Evolutionary conservation across 2,797 vertebrate genomes (phyloP).

Genomic region (Falco rusticolus): DNA sequence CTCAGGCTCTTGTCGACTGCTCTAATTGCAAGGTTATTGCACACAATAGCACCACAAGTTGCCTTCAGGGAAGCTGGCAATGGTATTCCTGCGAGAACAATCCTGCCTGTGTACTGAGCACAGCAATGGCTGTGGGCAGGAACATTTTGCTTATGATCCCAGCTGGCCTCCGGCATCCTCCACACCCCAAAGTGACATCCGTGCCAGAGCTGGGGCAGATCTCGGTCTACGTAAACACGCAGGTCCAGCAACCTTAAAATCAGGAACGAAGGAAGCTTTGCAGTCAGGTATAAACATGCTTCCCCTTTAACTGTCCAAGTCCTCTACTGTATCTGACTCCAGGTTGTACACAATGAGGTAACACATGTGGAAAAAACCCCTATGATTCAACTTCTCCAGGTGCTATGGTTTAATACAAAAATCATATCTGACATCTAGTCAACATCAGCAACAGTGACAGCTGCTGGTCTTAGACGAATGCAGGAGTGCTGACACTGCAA

Average conservation of each 20-base stretch:
- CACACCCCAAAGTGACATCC: background rate
- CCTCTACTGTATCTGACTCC: background rate
- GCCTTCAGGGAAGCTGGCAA: slow-evolving; percentile 22
- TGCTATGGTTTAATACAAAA: background rate
- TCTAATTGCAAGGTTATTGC: background rate
- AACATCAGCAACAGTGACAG: slow-evolving; percentile 22
- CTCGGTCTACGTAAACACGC: background rate
- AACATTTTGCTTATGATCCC: background rate
- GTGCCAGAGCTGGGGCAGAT: background rate
- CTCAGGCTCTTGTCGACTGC: background rate
- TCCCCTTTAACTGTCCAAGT: background rate
- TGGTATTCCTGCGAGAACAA: background rate
- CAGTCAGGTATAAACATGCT: background rate
- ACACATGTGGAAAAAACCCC: background rate
- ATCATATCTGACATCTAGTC: background rate
- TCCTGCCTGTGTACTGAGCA: slow-evolving; percentile 5
- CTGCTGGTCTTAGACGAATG: background rate
- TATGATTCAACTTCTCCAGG: background rate
- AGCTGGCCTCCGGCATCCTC: background rate
- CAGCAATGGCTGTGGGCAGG: background rate
- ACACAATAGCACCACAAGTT: background rate
- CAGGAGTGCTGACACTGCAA: slow-evolving; percentile 40
- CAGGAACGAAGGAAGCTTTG: background rate
- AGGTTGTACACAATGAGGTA: background rate
- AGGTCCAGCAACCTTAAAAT: background rate